phyloP scores from a whole-genome alignment of 2,797 vertebrate genomes.

The Neopelma chrysocephalum region DNA sequence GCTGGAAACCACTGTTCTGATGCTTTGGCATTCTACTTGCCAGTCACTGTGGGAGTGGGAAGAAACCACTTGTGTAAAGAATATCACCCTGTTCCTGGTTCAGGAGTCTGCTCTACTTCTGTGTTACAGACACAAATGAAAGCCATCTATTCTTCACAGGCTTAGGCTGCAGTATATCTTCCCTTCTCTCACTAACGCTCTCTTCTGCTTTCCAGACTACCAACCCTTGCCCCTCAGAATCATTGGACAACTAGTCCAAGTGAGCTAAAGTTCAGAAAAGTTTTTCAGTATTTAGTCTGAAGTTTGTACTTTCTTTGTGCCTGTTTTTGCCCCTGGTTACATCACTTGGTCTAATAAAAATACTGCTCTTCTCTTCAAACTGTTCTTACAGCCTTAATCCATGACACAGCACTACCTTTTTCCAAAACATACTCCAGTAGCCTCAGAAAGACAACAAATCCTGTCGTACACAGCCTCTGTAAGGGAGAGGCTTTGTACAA shows the following conservation, averaged over 20 bases:
- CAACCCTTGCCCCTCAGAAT: neutral
- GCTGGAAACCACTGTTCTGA: neutral
- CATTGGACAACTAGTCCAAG: neutral
- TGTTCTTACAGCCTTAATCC: neutral
- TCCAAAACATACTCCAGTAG: neutral
- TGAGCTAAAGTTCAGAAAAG: neutral
- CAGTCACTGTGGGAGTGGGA: neutral
- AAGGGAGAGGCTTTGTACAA: fast-evolving
- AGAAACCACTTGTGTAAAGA: neutral
- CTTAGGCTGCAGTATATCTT: fast-evolving
- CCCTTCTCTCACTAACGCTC: neutral
- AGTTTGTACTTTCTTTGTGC: neutral
- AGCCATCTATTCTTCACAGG: neutral
- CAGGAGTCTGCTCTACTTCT: neutral
- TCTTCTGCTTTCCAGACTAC: neutral
- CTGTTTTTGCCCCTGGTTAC: neutral
- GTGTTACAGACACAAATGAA: neutral
- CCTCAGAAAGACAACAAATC: neutral
- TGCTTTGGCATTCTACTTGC: neutral
- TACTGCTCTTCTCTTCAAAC: neutral
- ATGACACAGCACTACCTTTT: neutral
- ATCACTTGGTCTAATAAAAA: neutral
- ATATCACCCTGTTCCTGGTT: neutral
- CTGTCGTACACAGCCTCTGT: neutral
- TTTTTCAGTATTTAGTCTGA: neutral